Evolutionary conservation across 2,113 vertebrate species (phyloP).

Genomic region (Gnathonemus longibarbis): DNA sequence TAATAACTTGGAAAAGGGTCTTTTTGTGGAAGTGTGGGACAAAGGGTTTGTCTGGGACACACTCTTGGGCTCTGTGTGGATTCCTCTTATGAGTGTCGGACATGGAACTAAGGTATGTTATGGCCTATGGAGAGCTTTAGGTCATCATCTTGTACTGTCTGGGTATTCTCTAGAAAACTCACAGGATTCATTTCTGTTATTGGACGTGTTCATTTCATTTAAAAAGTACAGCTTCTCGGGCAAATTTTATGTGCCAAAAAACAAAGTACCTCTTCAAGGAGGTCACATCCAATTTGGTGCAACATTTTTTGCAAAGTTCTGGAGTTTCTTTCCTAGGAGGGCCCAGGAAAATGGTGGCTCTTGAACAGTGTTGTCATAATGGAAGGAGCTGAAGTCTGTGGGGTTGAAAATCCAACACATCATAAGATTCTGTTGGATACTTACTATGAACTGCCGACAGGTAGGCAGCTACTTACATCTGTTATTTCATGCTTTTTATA

Average conservation of each 20-base stretch:
- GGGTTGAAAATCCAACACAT: conserved; percentile 45
- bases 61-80: conserved; percentile 52
- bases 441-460: conserved; percentile 47
- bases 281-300: not conserved
- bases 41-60: conserved; percentile 53
- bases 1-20: conserved; percentile 38
- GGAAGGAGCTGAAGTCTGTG: conserved; percentile 45
- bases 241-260: not conserved
- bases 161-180: not conserved
- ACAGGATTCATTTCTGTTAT: not conserved
- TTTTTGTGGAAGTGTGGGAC: conserved; percentile 55
- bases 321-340: conserved; percentile 45
- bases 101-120: conserved; percentile 47
- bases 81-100: conserved; percentile 45
- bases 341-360: conserved; percentile 51
- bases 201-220: not conserved
- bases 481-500: not conserved
- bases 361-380: conserved; percentile 48
- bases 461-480: conserved; percentile 30
- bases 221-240: not conserved
- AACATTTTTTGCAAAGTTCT: not conserved
- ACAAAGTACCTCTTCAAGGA: not conserved
- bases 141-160: not conserved
- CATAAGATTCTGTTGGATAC: conserved; percentile 50
- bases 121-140: not conserved